phyloP scores from a whole-genome alignment of 30 jellyfish, hydroid and myxozoan genomes.

The Chrysaora quinquecirrha region DNA sequence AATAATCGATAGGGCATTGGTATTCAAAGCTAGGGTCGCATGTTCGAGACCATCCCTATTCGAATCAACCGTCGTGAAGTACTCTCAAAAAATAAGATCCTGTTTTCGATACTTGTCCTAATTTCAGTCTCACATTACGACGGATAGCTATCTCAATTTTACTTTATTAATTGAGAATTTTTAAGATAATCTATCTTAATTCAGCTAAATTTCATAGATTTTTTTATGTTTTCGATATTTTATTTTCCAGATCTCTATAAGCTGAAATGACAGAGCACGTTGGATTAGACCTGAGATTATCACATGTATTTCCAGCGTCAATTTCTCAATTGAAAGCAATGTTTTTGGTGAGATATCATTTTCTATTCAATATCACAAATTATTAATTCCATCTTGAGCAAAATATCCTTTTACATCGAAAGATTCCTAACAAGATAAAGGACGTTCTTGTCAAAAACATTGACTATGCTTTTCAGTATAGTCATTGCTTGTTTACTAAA shows the following conservation, averaged over 20 bases:
- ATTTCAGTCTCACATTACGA: too few species aligned
- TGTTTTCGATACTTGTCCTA: too few species aligned
- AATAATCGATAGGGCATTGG: too few species aligned
- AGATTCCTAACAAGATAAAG: background rate
- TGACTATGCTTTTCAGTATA: background rate
- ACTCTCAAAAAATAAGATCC: too few species aligned
- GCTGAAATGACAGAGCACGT: background rate
- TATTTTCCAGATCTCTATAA: background rate
- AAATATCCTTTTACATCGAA: background rate
- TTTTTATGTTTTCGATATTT: too few species aligned
- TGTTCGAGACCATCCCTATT: too few species aligned
- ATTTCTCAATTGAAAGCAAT: background rate
- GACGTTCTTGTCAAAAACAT: background rate
- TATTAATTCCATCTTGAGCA: background rate
- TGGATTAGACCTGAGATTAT: background rate
- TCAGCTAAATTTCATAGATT: too few species aligned
- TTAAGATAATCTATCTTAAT: too few species aligned
- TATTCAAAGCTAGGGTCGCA: too few species aligned
- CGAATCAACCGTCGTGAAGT: too few species aligned
- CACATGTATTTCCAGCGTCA: background rate
- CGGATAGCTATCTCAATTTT: too few species aligned
- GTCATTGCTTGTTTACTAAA: background rate
- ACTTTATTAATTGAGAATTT: too few species aligned
- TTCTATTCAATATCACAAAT: background rate
- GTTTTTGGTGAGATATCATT: conserved; percentile 5